These are phyloP conservation scores for Neoarius graeffei DNA, from an alignment of 2,113 vertebrate genomes.

Conservation along the genomic window DNA sequence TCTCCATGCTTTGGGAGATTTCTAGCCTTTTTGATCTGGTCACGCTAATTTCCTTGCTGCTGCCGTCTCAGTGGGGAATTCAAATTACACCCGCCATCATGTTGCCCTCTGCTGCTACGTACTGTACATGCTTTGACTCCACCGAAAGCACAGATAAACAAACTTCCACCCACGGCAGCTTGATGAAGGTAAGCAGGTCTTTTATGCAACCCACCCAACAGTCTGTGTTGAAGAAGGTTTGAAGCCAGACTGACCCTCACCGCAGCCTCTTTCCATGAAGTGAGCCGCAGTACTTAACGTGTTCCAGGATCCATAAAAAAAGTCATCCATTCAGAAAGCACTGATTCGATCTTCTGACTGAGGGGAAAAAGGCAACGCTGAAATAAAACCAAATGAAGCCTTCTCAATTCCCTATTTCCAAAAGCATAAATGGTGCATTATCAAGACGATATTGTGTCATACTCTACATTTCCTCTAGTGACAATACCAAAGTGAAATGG, in stretches of 20 bases:
- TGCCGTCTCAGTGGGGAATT: conserved; percentile 48
- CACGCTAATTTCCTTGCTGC: conserved; percentile 49
- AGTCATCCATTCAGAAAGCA: background rate
- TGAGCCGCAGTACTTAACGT: conserved; percentile 18
- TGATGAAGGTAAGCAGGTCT: conserved; percentile 19
- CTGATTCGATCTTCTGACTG: conserved; percentile 2
- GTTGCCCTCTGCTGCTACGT: conserved; percentile 30
- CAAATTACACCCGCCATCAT: conserved; percentile 51
- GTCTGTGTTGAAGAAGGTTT: background rate
- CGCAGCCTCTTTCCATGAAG: background rate
- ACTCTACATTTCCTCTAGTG: conserved; percentile 23
- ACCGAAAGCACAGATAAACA: conserved; percentile 31
- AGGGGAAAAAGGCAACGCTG: background rate
- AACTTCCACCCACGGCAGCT: conserved; percentile 33
- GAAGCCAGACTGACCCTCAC: background rate
- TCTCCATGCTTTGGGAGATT: conserved; percentile 46
- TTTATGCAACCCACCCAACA: background rate
- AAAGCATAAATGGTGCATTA: conserved; percentile 21
- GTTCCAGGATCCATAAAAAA: conserved; percentile 9
- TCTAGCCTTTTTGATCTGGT: conserved; percentile 46
- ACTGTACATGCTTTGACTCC: conserved; percentile 34
- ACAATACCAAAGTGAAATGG: conserved; percentile 31
- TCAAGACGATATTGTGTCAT: conserved; percentile 8
- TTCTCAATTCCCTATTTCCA: background rate
- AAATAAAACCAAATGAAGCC: conserved; percentile 13